Conservation (phyloP, 2,888 invertebrate genomes). For the Melipona bicolor region DNA sequence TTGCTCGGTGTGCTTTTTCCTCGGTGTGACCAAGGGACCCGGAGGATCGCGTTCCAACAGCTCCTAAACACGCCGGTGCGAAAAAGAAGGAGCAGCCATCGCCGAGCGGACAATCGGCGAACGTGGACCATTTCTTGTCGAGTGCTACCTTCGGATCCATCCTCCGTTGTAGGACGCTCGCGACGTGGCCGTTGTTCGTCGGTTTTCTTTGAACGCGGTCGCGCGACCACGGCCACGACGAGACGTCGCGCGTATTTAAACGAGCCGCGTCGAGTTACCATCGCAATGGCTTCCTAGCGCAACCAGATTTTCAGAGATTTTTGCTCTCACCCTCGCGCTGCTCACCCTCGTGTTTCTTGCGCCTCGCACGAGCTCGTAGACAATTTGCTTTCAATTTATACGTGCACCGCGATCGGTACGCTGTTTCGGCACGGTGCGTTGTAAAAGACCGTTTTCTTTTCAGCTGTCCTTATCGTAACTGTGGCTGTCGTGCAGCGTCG, state of each 20-base stretch:
- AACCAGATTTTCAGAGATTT: constrained; percentile 26
- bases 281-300: constrained; percentile 1
- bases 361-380: neutral
- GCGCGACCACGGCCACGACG: neutral
- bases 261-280: constrained; percentile 41
- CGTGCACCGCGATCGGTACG: neutral
- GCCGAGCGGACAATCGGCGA: constrained; percentile 25
- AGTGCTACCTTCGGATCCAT: neutral
- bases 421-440: neutral
- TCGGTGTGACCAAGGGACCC: constrained; percentile 62
- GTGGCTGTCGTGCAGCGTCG: neutral
- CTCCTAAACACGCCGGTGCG: constrained; percentile 77
- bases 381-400: constrained; percentile 35
- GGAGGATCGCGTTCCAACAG: constrained; percentile 77
- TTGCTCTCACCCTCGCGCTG: neutral
- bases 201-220: constrained; percentile 53
- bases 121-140: constrained; percentile 46
- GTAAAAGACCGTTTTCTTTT: constrained; percentile 19
- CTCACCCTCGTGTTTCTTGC: constrained; percentile 16
- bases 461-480: constrained; percentile 23
- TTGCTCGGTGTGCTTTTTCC: constrained; percentile 78
- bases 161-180: neutral
- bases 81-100: constrained; percentile 40
- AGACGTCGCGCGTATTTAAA: constrained; percentile 48
- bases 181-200: constrained; percentile 30